Evolutionary conservation across 2,888 invertebrate species (phyloP).

Genomic region (Mythimna albipuncta): DNA sequence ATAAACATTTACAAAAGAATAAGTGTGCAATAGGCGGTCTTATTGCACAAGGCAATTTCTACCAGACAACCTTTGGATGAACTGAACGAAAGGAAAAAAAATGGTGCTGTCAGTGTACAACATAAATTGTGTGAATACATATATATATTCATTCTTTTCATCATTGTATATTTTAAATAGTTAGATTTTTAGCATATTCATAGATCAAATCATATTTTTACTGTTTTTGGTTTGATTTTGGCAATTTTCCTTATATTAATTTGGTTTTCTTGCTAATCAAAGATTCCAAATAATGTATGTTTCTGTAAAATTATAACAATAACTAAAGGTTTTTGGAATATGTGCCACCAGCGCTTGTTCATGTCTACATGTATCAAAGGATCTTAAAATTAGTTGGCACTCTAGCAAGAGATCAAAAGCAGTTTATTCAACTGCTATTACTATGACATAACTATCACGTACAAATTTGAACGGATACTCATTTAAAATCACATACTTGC

Average conservation of each 20-base stretch:
- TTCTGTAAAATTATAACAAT: not conserved
- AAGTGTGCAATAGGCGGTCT: too few species aligned
- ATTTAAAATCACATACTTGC: conserved; percentile 22
- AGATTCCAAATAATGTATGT: not conserved
- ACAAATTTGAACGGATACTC: conserved; percentile 11
- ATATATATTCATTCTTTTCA: too few species aligned
- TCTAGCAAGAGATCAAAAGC: conserved; percentile 12
- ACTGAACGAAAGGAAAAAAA: too few species aligned
- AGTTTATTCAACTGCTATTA: conserved; percentile 28
- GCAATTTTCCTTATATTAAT: not conserved
- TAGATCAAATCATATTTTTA: not conserved
- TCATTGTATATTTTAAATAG: not conserved
- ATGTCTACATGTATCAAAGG: conserved; percentile 22
- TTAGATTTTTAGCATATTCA: not conserved
- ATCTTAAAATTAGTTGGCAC: conserved; percentile 36
- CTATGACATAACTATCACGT: conserved; percentile 18
- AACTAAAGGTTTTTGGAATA: not conserved
- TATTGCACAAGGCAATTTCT: too few species aligned
- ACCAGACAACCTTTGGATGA: too few species aligned
- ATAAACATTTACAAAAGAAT: too few species aligned
- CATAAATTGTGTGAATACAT: too few species aligned
- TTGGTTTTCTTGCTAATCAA: not conserved
- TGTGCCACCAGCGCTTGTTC: not conserved
- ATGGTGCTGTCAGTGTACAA: too few species aligned
- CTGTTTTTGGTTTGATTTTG: not conserved